Evolutionary conservation across 2,113 vertebrate genomes (phyloP).

Genomic region (Peucedramus taeniatus): DNA sequence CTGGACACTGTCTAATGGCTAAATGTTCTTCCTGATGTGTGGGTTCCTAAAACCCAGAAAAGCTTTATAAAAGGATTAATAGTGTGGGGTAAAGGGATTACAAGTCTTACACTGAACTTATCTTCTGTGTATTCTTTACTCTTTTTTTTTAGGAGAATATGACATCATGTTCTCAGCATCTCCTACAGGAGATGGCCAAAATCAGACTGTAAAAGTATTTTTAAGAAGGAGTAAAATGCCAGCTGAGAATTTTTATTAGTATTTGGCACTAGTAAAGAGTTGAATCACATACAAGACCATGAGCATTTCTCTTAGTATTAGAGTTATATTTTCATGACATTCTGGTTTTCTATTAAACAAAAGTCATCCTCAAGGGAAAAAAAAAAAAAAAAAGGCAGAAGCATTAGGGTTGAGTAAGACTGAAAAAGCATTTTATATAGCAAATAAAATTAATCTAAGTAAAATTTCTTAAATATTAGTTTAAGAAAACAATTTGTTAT

Average conservation of each 20-base stretch:
- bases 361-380: neutral
- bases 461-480: neutral
- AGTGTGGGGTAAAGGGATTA: neutral
- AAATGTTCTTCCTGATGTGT: neutral
- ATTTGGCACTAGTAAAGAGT: neutral
- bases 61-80: slow-evolving; percentile 9
- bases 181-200: neutral
- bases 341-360: neutral
- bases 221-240: slow-evolving; percentile 29
- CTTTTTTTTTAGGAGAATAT: neutral
- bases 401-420: neutral
- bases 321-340: neutral
- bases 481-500: no score
- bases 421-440: neutral
- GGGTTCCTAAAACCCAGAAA: neutral
- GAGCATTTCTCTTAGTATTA: neutral
- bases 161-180: slow-evolving; percentile 45
- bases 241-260: slow-evolving; percentile 55
- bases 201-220: slow-evolving; percentile 37
- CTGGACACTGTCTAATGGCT: neutral
- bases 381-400: neutral
- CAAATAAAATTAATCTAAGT: neutral
- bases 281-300: neutral
- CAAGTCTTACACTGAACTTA: neutral
- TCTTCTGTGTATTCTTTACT: neutral